Evolutionary conservation across 2,888 invertebrate genomes (phyloP).

Genomic region (Zhuqinia jingwanae): DNA sequence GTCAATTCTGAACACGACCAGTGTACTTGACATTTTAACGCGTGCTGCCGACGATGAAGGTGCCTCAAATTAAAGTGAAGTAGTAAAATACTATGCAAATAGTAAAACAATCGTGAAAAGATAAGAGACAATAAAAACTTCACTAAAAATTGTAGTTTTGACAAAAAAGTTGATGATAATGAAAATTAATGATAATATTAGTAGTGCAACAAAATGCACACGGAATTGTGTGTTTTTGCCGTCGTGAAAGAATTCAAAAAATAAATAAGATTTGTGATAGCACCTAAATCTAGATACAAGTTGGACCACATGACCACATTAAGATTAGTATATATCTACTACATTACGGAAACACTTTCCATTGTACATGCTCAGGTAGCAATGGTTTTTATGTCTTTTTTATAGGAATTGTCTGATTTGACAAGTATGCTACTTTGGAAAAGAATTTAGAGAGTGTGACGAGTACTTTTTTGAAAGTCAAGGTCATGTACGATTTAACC

Average conservation of each 20-base stretch:
- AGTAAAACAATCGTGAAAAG: slow-evolving; percentile 1
- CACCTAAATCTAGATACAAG: too few species aligned
- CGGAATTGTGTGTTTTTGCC: too few species aligned
- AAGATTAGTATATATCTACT: too few species aligned
- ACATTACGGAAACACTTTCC: too few species aligned
- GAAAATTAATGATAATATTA: slow-evolving; percentile 1
- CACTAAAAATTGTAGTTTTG: not conserved
- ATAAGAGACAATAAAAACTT: slow-evolving; percentile 15
- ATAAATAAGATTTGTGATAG: too few species aligned
- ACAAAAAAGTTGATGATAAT: slow-evolving; percentile 16
- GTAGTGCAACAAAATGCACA: not conserved
- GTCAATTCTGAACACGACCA: not conserved
- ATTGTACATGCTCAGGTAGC: too few species aligned
- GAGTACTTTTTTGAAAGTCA: slow-evolving; percentile 31
- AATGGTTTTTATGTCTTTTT: too few species aligned
- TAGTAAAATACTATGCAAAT: not conserved
- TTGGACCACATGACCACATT: too few species aligned
- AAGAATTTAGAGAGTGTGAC: not conserved
- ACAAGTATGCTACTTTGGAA: too few species aligned
- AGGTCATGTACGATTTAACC: not conserved
- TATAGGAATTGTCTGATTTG: too few species aligned
- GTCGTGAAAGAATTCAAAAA: too few species aligned
- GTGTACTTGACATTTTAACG: slow-evolving; percentile 25
- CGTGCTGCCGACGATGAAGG: not conserved
- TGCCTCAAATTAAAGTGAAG: slow-evolving; percentile 19